Percentiles rank a stretch among this genome's conserved stretches.
Conservation (phyloP, 2,888 invertebrate genomes). For the Nomada ferruginata region DNA sequence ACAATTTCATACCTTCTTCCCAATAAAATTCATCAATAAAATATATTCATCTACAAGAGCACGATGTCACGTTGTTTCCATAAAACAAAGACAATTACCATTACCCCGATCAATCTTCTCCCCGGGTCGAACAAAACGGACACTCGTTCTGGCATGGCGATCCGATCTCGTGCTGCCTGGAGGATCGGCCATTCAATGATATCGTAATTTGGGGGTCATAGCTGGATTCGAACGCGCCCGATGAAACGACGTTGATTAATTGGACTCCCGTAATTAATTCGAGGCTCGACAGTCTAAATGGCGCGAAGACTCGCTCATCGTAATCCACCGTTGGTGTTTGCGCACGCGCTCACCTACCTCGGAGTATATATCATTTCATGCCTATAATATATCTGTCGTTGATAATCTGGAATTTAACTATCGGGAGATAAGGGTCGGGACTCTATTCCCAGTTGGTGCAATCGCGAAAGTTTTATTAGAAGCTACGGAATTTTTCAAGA, state of each 20-base stretch:
- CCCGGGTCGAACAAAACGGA: slow-evolving; percentile 26
- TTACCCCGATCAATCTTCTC: slow-evolving; percentile 1
- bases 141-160: neutral
- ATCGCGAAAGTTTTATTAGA: slow-evolving; percentile 43
- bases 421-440: neutral
- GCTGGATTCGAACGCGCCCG: slow-evolving; percentile 39
- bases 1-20: no score
- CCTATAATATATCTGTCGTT: slow-evolving; percentile 31
- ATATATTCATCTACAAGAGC: neutral
- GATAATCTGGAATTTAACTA: slow-evolving; percentile 49
- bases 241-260: slow-evolving; percentile 76
- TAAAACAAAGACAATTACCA: slow-evolving; percentile 5
- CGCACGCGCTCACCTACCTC: neutral
- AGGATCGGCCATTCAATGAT: slow-evolving; percentile 52
- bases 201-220: slow-evolving; percentile 45
- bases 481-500: slow-evolving; percentile 28
- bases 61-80: neutral
- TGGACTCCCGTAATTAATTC: slow-evolving; percentile 77
- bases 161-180: slow-evolving; percentile 3
- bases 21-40: neutral
- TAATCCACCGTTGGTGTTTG: slow-evolving; percentile 39
- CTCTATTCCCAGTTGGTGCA: slow-evolving; percentile 5
- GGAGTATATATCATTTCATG: slow-evolving; percentile 17
- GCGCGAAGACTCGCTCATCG: slow-evolving; percentile 62
- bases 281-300: slow-evolving; percentile 74